Evolutionary conservation across 2,113 vertebrate genomes (phyloP), one percentile per base, ranked within the genome.

Genomic region (Herpetotheres cachinnans): DNA sequence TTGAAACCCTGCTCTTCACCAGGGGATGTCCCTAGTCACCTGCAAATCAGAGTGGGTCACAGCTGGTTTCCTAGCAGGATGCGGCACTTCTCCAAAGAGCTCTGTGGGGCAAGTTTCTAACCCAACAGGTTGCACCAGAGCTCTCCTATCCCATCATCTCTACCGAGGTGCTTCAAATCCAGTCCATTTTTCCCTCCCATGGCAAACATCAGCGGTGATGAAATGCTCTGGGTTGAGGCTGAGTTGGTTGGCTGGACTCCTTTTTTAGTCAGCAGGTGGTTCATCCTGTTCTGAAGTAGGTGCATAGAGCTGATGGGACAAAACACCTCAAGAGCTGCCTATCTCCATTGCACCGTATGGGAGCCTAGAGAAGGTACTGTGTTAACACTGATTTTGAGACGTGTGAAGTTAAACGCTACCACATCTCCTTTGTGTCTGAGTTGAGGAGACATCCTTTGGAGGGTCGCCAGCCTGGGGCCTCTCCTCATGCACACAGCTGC

Each of bases 341-440:
- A 1, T 61, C 72, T 61, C 49, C 16, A 3, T 18, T 1, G 5
- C 46, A 4, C 30, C 1, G 0, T 47, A 13, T 14, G 29, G 62
- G 25, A 90, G 25, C 25, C 36, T 42, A 5, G 67, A 90, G 86
- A 25, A 90, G 47, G 19, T n/a, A 21, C 80, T 77, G 62, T 3
- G 15, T n/a, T 78, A 26, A 34, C 13, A 3, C 20, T 50, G 2
- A 13, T 44, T 84, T 50, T 19, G 72, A 70, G 93, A 77, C 17
- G 46, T 2, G 4, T 72, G 72, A 42, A 42, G 83, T 32, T 12
- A 46, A 84, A 72, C 0, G 5, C n/a, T 13, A 8, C 9, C 38
- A n/a, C 80, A 82, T 49, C 30, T 86, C 2, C 81, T 2, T 20
- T 4, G 9, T 61, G 34, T 62, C 30, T 79, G 80, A 54, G 36